Percentiles rank a stretch among this genome's conserved stretches.
phyloP scores from a whole-genome alignment of 2,113 vertebrate genomes.

The Poecile atricapillus region DNA sequence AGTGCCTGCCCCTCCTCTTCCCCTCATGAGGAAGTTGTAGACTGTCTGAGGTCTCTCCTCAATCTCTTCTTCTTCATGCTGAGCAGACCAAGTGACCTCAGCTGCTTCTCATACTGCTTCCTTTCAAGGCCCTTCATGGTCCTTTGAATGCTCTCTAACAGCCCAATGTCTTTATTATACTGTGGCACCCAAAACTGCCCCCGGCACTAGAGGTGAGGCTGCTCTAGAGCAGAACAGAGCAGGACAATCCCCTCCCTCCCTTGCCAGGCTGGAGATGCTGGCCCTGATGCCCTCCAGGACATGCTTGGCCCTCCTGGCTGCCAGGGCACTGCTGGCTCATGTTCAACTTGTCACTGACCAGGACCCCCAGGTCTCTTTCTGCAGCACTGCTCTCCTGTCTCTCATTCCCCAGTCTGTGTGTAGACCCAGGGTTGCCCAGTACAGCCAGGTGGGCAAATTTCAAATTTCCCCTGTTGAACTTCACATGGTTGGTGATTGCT shows the following conservation, averaged over 20 bases:
- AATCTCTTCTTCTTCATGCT: neutral
- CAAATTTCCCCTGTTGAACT: neutral
- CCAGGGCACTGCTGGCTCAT: neutral
- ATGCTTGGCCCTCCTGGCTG: accelerated
- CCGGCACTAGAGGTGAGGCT: accelerated
- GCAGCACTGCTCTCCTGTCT: accelerated
- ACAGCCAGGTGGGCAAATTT: neutral
- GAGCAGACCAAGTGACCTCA: neutral
- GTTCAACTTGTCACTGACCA: accelerated
- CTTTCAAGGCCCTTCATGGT: neutral
- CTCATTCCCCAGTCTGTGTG: neutral
- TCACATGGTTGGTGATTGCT: neutral
- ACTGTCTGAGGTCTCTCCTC: neutral
- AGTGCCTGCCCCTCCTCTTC: neutral
- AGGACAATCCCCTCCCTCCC: neutral
- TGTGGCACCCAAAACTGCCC: neutral
- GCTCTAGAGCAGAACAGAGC: neutral
- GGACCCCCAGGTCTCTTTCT: neutral
- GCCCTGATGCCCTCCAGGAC: accelerated
- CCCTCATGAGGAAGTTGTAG: neutral
- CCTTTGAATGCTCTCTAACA: neutral
- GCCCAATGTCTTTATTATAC: too few species aligned
- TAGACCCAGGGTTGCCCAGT: neutral
- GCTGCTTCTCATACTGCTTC: neutral
- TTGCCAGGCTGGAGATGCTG: accelerated